A percentile compares a stretch with the other conserved stretches of the same genome.
Evolutionary conservation across 1,140 invertebrate species (phyloP).

Genomic region (Bombus turneri): DNA sequence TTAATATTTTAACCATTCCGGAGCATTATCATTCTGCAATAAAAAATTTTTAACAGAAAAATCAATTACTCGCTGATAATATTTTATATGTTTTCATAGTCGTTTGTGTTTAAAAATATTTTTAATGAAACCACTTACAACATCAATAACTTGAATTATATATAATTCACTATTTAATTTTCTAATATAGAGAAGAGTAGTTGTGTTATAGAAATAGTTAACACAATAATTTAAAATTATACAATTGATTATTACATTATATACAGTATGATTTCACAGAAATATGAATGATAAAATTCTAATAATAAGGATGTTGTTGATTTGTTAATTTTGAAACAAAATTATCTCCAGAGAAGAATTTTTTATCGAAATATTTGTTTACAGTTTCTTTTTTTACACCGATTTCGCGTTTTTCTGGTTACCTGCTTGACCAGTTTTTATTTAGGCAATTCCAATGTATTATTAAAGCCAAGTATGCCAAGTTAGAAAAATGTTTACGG

Average conservation of each 20-base stretch:
- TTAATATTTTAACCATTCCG: not conserved
- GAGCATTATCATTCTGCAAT: not conserved
- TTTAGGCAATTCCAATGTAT: conserved; percentile 25
- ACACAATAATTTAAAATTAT: not conserved
- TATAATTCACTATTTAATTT: not conserved
- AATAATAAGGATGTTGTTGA: not conserved
- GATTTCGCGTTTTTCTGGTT: not conserved
- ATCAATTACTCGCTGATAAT: not conserved
- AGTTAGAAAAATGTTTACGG: conserved; percentile 28
- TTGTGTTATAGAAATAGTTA: not conserved
- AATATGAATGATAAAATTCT: not conserved
- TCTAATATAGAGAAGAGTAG: not conserved
- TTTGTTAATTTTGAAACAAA: not conserved
- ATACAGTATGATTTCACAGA: not conserved
- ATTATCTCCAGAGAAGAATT: not conserved
- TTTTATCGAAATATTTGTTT: not conserved
- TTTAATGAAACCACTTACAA: not conserved
- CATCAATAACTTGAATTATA: not conserved
- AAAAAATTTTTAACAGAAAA: not conserved
- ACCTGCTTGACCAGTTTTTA: conserved; percentile 30
- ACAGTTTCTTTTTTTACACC: not conserved
- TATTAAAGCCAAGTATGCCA: conserved; percentile 20
- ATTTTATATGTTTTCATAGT: not conserved
- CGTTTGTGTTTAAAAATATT: not conserved
- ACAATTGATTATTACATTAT: not conserved